Base-by-base conservation (phyloP, 2,113 vertebrate species). In the Melospiza melodia region DNA sequence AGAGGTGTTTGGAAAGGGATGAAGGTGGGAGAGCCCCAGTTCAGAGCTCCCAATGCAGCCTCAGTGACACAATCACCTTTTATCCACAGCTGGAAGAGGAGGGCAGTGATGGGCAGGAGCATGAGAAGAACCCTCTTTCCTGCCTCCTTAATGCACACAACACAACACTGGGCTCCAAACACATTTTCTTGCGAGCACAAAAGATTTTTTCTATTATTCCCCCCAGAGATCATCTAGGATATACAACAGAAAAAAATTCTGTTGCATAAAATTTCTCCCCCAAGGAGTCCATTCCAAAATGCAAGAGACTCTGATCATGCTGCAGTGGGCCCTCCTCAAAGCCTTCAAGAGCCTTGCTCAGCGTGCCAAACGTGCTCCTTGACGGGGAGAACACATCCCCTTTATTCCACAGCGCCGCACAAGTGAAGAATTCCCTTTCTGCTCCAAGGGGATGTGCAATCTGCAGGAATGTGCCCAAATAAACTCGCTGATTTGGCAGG, bases 401-500 rank as follows among this genome's bases (percentile, higher is more conserved):
- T 82, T 94, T 95, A 92, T 96, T 91, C 88, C 65, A 57, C 3
- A 1, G 79, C 0, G 0, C 82, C 81, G 92, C 48, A 78, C 81
- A 94, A 84, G 11, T 80, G 68, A 52, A 86, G 90, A 68, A 75
- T 90, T 88, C 87, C 84, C 89, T 65, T 44, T 85, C 84, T 90
- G 89, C 84, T 94, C 82, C 90, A 83, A 82, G 84, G 8, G 3
- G 0, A 59, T 58, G 74, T 43, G 37, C 71, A 84, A 57, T 44
- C 81, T 94, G 66, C 65, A 13, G 10, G 85, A 93, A 65, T 41
- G 85, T 96, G 93, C 93, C 94, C 88, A 94, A 96, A 90, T 91
- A 95, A 95, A 96, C 85, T 84, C 8, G 33, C 59, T 86, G 92
- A 94, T 95, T 77, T 96, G 96, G 94, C 93, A 90, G 1, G 19